phyloP scores from a whole-genome alignment of 2,113 vertebrate species.

The Carollia perspicillata region DNA sequence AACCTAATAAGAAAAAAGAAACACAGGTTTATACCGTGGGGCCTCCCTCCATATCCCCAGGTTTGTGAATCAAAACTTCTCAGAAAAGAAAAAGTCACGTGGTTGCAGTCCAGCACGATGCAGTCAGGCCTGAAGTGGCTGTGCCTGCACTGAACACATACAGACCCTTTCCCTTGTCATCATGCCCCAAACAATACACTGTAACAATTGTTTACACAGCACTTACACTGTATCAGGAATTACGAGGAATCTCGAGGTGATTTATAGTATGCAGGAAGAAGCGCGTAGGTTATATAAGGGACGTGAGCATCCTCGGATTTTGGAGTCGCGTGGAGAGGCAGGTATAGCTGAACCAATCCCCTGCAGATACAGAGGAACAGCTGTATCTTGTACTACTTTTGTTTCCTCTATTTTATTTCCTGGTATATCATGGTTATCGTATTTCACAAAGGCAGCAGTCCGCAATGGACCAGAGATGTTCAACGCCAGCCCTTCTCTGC shows the following conservation, averaged over 20 bases:
- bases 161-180: background rate
- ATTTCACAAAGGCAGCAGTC: background rate
- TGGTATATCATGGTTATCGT: accelerated
- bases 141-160: accelerated
- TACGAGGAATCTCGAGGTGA: too few relatives aligned
- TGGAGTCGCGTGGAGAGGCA: too few relatives aligned
- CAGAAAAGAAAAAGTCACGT: background rate
- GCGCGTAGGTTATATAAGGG: background rate
- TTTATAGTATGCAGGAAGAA: background rate
- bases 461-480: accelerated
- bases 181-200: background rate
- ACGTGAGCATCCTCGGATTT: background rate
- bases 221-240: background rate
- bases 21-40: accelerated
- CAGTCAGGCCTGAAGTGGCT: accelerated
- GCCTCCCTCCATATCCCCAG: background rate
- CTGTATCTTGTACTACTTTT: accelerated
- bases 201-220: too few relatives aligned
- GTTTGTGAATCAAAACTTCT: background rate
- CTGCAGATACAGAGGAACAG: too few relatives aligned
- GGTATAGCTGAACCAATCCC: background rate
- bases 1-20: background rate
- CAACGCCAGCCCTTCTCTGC: background rate
- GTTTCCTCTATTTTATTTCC: background rate
- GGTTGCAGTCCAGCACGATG: background rate